These are phyloP conservation scores for Capromys pilorides DNA, from an alignment of 2,797 vertebrate species.

Conservation along the genomic window DNA sequence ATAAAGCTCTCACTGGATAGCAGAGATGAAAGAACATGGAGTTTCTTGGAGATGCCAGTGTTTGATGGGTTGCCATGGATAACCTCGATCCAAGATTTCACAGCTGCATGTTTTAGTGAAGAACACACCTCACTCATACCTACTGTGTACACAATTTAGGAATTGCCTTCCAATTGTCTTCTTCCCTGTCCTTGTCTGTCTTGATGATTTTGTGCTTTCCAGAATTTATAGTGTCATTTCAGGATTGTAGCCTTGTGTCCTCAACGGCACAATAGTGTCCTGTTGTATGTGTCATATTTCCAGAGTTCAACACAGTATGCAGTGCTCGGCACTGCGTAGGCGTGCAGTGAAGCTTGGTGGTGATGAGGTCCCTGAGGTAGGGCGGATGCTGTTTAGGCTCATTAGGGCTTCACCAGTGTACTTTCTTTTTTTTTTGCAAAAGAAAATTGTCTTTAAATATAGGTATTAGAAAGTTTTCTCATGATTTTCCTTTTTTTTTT, in stretches of 20 bases:
- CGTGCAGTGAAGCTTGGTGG: neutral
- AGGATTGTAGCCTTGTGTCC: neutral
- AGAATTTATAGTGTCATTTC: neutral
- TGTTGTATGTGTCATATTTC: slow-evolving; percentile 27
- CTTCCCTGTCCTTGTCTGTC: neutral
- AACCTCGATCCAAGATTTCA: neutral
- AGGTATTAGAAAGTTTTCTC: slow-evolving; percentile 30
- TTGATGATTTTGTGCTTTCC: neutral
- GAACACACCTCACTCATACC: neutral
- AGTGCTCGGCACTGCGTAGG: neutral
- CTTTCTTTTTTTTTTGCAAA: neutral
- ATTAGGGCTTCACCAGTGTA: neutral
- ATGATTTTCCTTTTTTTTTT: slow-evolving; percentile 1
- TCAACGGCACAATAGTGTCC: neutral
- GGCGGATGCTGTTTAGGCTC: neutral
- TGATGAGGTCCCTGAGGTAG: neutral
- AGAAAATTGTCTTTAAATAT: slow-evolving; percentile 21
- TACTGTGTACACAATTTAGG: neutral
- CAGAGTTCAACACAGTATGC: neutral
- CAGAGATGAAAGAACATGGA: neutral
- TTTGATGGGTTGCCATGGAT: neutral
- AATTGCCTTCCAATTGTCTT: neutral
- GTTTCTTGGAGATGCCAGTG: neutral
- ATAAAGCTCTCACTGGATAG: neutral
- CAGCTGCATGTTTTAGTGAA: neutral